Evolutionary conservation across 2,113 vertebrate genomes (phyloP).

Genomic region (Entelurus aequoreus): DNA sequence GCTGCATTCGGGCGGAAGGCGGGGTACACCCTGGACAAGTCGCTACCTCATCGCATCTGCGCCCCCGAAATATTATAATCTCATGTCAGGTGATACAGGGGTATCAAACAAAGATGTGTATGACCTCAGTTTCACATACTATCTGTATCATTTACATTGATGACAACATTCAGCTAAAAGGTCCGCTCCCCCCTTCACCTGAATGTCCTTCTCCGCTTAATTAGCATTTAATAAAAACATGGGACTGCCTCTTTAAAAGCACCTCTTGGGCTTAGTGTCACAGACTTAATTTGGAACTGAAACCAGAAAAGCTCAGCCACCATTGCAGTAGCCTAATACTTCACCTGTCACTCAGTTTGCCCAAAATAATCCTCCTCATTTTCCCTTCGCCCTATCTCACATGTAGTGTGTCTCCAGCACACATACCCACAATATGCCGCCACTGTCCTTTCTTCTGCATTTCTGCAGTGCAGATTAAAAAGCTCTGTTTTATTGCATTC

Average conservation of each 20-base stretch:
- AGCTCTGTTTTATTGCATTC: slow-evolving; percentile 28
- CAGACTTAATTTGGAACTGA: background rate
- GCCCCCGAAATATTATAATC: no score
- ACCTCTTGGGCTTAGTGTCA: background rate
- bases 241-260: background rate
- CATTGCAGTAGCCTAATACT: slow-evolving; percentile 1
- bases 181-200: background rate
- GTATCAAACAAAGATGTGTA: no score
- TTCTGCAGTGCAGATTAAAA: slow-evolving; percentile 21
- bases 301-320: background rate
- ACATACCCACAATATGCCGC: background rate
- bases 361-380: slow-evolving; percentile 15
- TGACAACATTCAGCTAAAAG: background rate
- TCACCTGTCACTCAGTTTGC: slow-evolving; percentile 22
- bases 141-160: no score
- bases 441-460: background rate
- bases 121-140: no score
- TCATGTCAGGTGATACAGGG: no score
- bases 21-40: no score
- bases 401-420: background rate
- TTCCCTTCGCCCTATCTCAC: background rate
- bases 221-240: background rate
- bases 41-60: no score
- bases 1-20: no score
- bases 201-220: background rate